phyloP scores from a whole-genome alignment of 2,797 vertebrate species.

The Neosilurus mollespiculum region DNA sequence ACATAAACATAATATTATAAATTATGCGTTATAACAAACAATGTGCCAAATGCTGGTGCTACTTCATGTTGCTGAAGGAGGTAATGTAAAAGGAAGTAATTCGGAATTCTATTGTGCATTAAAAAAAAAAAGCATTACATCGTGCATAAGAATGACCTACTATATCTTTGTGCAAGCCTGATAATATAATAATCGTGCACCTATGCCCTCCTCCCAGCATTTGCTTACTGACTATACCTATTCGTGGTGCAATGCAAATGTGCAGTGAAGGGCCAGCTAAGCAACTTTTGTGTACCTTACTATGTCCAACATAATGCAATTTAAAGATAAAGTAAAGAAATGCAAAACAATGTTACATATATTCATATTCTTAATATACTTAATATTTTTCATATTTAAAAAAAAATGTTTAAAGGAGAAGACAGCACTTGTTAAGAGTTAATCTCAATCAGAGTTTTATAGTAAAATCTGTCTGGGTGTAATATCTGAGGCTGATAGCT shows the following conservation, averaged over 20 bases:
- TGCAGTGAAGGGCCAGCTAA: slow-evolving; percentile 69
- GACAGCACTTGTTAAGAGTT: too few relatives aligned
- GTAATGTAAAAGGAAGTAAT: background rate
- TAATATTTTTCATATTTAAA: too few relatives aligned
- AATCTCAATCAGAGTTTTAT: too few relatives aligned
- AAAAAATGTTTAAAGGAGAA: too few relatives aligned
- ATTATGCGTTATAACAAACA: background rate
- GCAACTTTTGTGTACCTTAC: slow-evolving; percentile 68
- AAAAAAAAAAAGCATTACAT: background rate
- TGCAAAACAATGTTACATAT: background rate
- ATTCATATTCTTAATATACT: too few relatives aligned
- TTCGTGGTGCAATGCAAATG: slow-evolving; percentile 75
- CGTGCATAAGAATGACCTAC: slow-evolving; percentile 73
- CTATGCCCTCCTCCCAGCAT: slow-evolving; percentile 66
- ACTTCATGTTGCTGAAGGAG: background rate
- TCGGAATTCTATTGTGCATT: background rate
- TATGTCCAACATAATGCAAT: slow-evolving; percentile 30
- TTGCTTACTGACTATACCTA: slow-evolving; percentile 70
- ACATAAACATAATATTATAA: background rate
- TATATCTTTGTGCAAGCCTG: slow-evolving; percentile 75
- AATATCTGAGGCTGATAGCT: too few relatives aligned
- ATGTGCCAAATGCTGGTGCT: background rate
- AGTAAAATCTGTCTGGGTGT: too few relatives aligned
- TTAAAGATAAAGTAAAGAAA: background rate
- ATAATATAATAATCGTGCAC: slow-evolving; percentile 74